These are phyloP conservation scores for Platichthys stellatus DNA, from an alignment of 2,113 vertebrate genomes.

Conservation along the genomic window DNA sequence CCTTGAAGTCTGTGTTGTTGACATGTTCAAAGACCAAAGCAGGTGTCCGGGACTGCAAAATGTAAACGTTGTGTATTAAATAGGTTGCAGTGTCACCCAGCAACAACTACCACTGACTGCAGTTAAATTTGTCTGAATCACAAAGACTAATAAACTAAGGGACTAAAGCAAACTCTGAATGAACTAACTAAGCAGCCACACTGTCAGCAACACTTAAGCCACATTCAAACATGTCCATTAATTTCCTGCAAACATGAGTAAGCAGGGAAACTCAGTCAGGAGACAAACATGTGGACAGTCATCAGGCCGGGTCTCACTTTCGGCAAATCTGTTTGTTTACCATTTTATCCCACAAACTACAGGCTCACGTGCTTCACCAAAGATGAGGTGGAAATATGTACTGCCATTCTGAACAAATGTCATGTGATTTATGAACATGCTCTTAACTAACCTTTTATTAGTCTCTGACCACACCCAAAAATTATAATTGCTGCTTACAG, in stretches of 20 bases:
- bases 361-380: too few relatives aligned
- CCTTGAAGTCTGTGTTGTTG: slow-evolving; percentile 89
- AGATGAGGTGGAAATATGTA: neutral
- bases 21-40: slow-evolving; percentile 87
- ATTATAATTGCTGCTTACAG: slow-evolving; percentile 20
- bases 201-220: slow-evolving; percentile 11
- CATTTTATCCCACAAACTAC: too few relatives aligned
- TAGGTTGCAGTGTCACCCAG: neutral
- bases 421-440: neutral
- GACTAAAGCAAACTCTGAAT: neutral
- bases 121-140: neutral
- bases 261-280: neutral
- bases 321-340: neutral
- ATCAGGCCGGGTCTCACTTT: neutral
- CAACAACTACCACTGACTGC: neutral
- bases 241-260: neutral
- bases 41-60: slow-evolving; percentile 85
- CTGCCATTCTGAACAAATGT: neutral
- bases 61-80: slow-evolving; percentile 3
- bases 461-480: neutral
- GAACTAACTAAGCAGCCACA: slow-evolving; percentile 20
- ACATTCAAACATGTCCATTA: neutral
- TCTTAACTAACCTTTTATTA: too few relatives aligned
- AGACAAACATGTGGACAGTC: neutral
- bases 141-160: neutral